A percentile compares a stretch with the other conserved stretches of the same genome.
Evolutionary conservation across 2,113 vertebrate species (phyloP).

Genomic region (Gambusia holbrooki): DNA sequence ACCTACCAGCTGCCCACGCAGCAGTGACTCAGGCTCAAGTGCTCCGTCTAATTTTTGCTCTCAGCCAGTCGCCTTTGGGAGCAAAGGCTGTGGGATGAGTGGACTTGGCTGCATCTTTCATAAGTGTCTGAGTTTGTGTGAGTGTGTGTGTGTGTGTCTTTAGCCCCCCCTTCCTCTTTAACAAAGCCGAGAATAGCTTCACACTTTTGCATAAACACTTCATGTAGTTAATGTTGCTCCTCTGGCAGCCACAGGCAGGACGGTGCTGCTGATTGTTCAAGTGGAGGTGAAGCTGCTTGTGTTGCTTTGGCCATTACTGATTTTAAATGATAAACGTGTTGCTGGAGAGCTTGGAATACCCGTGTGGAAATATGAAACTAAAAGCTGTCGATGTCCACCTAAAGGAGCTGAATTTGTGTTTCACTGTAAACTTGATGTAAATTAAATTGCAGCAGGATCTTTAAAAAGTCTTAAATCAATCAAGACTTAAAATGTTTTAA

Average conservation of each 20-base stretch:
- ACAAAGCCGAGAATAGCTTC: constrained; percentile 60
- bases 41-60: constrained; percentile 28
- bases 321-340: constrained; percentile 37
- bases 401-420: not conserved
- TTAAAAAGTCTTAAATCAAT: too few species aligned
- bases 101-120: constrained; percentile 57
- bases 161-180: constrained; percentile 18
- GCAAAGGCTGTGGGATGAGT: constrained; percentile 46
- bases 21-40: constrained; percentile 63
- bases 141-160: constrained; percentile 11
- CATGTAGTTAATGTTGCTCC: constrained; percentile 49
- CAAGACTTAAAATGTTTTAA: too few species aligned
- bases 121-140: constrained; percentile 36
- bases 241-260: constrained; percentile 15
- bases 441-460: too few species aligned
- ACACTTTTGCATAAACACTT: constrained; percentile 61
- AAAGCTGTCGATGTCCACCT: constrained; percentile 8
- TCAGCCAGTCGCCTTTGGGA: constrained; percentile 43
- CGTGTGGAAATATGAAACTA: constrained; percentile 20
- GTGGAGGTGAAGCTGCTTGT: constrained; percentile 44
- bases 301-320: constrained; percentile 28
- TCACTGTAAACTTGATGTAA: too few species aligned
- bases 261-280: constrained; percentile 59
- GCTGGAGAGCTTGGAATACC: constrained; percentile 21
- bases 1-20: constrained; percentile 56